phyloP scores from a whole-genome alignment of 2,888 invertebrate genomes.

The Agrotis exclamationis region DNA sequence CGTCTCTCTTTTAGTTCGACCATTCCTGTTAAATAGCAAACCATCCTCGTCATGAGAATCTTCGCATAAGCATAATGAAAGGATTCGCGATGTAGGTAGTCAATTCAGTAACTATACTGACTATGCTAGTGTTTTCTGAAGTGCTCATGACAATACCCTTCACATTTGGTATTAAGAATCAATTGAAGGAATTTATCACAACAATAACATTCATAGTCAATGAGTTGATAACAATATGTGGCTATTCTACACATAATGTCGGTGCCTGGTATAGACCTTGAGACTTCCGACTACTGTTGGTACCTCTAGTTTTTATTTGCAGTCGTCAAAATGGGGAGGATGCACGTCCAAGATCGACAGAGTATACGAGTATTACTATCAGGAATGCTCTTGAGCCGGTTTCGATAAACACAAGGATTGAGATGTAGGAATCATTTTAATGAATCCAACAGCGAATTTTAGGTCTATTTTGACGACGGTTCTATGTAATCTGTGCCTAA shows the following conservation, averaged over 20 bases:
- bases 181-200: slow-evolving; percentile 25
- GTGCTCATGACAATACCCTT: slow-evolving; percentile 14
- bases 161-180: slow-evolving; percentile 14
- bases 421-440: too few relatives aligned
- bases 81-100: background rate
- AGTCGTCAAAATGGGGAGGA: background rate
- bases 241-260: background rate
- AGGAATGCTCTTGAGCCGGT: background rate
- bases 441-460: too few relatives aligned
- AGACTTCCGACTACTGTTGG: background rate
- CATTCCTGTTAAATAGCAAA: background rate
- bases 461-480: too few relatives aligned
- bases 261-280: background rate
- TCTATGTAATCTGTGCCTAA: background rate
- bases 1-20: background rate
- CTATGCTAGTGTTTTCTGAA: background rate
- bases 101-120: background rate
- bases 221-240: slow-evolving; percentile 20
- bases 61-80: background rate
- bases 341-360: too few relatives aligned
- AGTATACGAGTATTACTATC: background rate
- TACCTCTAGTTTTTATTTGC: background rate
- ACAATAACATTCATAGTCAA: slow-evolving; percentile 23
- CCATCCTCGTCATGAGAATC: background rate
- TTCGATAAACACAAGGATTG: too few relatives aligned